Base-by-base conservation (phyloP, 2,888 invertebrate genomes). In the Dolichomitus sp. region DNA sequence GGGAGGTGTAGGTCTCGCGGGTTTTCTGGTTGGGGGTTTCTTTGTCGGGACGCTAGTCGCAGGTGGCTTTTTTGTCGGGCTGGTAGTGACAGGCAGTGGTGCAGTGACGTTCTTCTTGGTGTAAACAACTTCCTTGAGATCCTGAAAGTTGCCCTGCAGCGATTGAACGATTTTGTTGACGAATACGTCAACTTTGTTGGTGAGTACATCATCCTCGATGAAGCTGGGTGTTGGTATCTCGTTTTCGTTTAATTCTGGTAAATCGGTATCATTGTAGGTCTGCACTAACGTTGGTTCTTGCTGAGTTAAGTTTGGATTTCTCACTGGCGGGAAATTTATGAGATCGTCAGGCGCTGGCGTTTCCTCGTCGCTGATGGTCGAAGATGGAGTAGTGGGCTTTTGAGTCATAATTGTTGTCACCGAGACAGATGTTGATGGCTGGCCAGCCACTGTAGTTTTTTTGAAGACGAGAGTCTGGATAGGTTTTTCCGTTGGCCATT, bases 151-250 rank as follows among this genome's bases (percentile, higher is more conserved):
- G 0, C 96, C 97, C 93, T 97, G 97, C 1, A 98, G 94, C 23
- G 97, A 97, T 84, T 97, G 96, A 11, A 98, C 97, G 17, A 98
- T 97, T 93, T 97, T 97, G 88, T 96, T 96, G 0, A 98, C 98
- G 86, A 98, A 96, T 0, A 96, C 94, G 89, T 97, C 97, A 94
- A 98, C 97, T 93, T 97, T 97, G 52, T 97, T 96, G 86, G 97
- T 96, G 1, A 98, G 92, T 76, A 96, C 96, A 0, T 96, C 96
- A 88, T 98, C 97, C 90, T 97, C 97, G 12, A 96, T 94, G 93
- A 98, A 97, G 0, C 95, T 95, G 0, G 97, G 97, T 0, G 97
- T 97, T 0, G 97, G 96, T 11, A 97, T 95, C 69, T 97, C 97
- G 14, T 95, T 93, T 30, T 96, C 96, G 85, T 95, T 94, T 0